Evolutionary conservation across 92 coral and sea anemone genomes (phyloP), one percentile per base, ranked within the genome.

Genomic region (Epizoanthus fatuus): DNA sequence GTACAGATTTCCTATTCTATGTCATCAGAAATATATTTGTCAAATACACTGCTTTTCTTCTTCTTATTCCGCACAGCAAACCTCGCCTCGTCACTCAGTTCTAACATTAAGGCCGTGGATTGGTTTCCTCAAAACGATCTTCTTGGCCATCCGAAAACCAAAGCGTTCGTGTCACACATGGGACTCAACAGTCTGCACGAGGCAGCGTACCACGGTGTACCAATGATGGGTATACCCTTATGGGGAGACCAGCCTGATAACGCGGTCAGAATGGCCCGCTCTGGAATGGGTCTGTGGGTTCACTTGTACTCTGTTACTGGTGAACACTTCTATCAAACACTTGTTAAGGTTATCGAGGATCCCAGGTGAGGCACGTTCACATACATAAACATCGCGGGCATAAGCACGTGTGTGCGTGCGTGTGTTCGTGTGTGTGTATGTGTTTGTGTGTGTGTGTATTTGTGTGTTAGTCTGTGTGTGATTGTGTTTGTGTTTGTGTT

Each of bases 61-160:
- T 29, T 29, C 35, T 0, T 1, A 29, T 29, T 29, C 35, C 35
- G 35, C 59, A 77, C 73, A 49, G 76, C 83, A 13, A 6, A 73
- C 12, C n/a, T 82, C 17, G 29, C 69, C 63, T 14, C 42, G 10
- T 32, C 73, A 11, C 69, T 54, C 29, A 75, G 93, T 53, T 67
- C 72, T 37, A 92, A 92, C 53, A 81, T 90, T 15, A 92, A 86
- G 65, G 62, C 84, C 10, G 47, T 90, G 39, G 12, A 72, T 20
- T 92, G 95, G 95, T 42, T 89, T 64, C 93, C 93, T 35, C 95
- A 92, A 72, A 92, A 92, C 38, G 95, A 92, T 72, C 75, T 92
- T 53, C 89, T 92, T 16, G 95, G 93, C 29, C 95, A 92, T 37
- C 86, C 75, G 11, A 83, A 92, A 78, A 90, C 93, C 13, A 79